Evolutionary conservation across 1,140 invertebrate genomes (phyloP).

Genomic region (Cotesia glomerata): DNA sequence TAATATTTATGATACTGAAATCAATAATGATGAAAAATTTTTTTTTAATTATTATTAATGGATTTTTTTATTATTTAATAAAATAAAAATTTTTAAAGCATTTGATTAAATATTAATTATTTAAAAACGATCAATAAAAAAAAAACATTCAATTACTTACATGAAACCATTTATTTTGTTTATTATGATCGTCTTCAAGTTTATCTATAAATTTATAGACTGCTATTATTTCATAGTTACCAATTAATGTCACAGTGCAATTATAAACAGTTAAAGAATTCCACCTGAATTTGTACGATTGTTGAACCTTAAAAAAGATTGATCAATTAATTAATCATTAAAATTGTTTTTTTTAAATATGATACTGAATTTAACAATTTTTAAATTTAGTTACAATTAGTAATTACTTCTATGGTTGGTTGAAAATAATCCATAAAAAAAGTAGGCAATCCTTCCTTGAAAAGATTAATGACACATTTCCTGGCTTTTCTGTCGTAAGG

Average conservation of each 20-base stretch:
- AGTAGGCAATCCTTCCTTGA: conserved; percentile 48
- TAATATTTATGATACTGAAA: neutral
- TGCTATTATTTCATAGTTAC: conserved; percentile 31
- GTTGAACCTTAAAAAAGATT: conserved; percentile 45
- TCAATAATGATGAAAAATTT: too few relatives aligned
- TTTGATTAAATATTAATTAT: too few relatives aligned
- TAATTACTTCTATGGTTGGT: conserved; percentile 51
- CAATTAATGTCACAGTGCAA: conserved; percentile 36
- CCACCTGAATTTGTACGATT: conserved; percentile 53
- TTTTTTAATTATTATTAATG: too few relatives aligned
- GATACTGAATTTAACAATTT: too few relatives aligned
- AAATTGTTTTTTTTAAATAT: conserved; percentile 8
- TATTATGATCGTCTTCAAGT: conserved; percentile 41
- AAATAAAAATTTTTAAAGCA: too few relatives aligned
- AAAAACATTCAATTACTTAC: conserved; percentile 37
- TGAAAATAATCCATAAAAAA: conserved; percentile 54
- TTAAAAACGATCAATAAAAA: too few relatives aligned
- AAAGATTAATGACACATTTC: conserved; percentile 57
- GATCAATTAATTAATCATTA: too few relatives aligned
- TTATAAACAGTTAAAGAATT: conserved; percentile 52
- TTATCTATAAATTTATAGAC: conserved; percentile 36
- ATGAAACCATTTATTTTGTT: conserved; percentile 51
- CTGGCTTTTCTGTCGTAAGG: too few relatives aligned
- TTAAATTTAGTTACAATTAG: too few relatives aligned
- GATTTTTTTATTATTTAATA: too few relatives aligned